Base-by-base conservation (phyloP, 2,797 vertebrate genomes). In the Melopsittacus undulatus region DNA sequence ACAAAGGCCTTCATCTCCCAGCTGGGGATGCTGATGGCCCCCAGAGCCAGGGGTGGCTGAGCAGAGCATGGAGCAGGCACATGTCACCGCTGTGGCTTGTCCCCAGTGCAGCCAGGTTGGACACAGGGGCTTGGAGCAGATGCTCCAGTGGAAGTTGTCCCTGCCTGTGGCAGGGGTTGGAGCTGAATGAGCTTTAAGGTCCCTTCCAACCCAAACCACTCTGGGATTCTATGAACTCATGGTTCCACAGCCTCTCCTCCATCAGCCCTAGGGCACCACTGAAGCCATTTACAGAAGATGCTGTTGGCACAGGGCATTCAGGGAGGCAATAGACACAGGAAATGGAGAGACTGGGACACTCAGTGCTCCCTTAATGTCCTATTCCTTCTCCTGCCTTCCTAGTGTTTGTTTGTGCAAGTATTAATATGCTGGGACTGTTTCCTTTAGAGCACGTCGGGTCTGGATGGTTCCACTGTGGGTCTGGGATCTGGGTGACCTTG, bases 371-470 rank as follows among this genome's bases (percentile, higher is more conserved):
- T 15, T 10, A 11, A 11, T 7, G 40, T 19, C 49, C 93, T 26
- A 2, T 45, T 87, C 80, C 78, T 87, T 63, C 81, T 87, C 74
- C 80, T 72, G 56, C 23, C 78, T 83, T 18, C 68, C 68, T 13
- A 2, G 1, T 91, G 89, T 94, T 96, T 95, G 92, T 94, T 96
- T 96, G 80, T 46, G 52, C 84, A 94, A 91, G 75, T 45, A 70
- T 94, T 91, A 75, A 94, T 91, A 56, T 0, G 6, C 91, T 68
- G 89, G 82, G 87, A 67, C 26, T 92, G 95, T 92, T 96, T 92
- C 70, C 81, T 63, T 85, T 80, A 59, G 83, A 5, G 0, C 70
- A 52, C 0, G 0, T 8, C 0, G 1, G 74, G 56, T n/a, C 90
- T 40, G 45, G 16, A 56, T 76, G 73, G 54, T 69, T 59, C 82